phyloP scores from a whole-genome alignment of 1,140 invertebrate genomes.

The Drosophila trapezifrons region DNA sequence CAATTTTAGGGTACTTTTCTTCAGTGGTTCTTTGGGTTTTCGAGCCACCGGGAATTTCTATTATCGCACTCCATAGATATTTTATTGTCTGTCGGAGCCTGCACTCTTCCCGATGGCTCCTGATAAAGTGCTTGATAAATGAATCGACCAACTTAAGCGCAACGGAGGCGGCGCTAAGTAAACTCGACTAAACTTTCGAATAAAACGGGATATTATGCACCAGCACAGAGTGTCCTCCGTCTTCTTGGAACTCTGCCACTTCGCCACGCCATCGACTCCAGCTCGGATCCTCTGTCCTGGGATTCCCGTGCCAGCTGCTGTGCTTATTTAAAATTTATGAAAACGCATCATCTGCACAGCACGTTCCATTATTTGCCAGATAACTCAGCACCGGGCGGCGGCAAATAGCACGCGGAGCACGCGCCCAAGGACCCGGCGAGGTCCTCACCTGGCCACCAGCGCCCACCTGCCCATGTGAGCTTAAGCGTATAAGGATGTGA shows the following conservation, averaged over 20 bases:
- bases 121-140: constrained; percentile 55
- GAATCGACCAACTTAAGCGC: constrained; percentile 44
- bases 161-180: constrained; percentile 13
- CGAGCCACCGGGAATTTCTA: neutral
- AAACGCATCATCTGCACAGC: constrained; percentile 82
- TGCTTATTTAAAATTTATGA: constrained; percentile 82
- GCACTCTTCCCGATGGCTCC: constrained; percentile 13
- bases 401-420: constrained; percentile 65
- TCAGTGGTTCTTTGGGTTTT: neutral
- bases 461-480: constrained; percentile 10
- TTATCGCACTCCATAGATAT: constrained; percentile 24
- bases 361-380: constrained; percentile 82
- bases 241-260: neutral
- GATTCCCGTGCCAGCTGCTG: constrained; percentile 45
- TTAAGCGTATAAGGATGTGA: constrained; percentile 10
- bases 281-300: constrained; percentile 10
- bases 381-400: constrained; percentile 76
- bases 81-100: constrained; percentile 33
- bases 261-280: constrained; percentile 2
- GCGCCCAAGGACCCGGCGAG: constrained; percentile 61
- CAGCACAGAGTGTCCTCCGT: constrained; percentile 41
- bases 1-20: neutral
- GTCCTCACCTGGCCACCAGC: constrained; percentile 46
- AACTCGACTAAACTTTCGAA: constrained; percentile 51
- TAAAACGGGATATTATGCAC: constrained; percentile 65